Conservation (phyloP, 1,140 invertebrate species). For the Gonatopus flavifemur region DNA sequence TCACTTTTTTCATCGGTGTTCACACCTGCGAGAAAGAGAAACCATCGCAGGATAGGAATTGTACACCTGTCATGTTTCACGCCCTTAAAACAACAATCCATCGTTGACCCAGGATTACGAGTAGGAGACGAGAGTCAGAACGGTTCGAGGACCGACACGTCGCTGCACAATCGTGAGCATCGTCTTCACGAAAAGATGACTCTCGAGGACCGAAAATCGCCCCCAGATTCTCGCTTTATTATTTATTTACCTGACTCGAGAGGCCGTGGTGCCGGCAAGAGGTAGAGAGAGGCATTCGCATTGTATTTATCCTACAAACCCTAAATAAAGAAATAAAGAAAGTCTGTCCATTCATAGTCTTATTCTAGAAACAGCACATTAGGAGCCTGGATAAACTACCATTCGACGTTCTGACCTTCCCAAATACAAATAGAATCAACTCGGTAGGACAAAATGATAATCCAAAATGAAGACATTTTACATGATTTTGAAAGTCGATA, state of each 20-base stretch:
- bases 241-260: conserved; percentile 39
- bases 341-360: conserved; percentile 12
- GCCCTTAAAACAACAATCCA: conserved; percentile 56
- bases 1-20: conserved; percentile 31
- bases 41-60: conserved; percentile 45
- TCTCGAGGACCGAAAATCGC: conserved; percentile 17
- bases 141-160: background rate
- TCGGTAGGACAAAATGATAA: no score
- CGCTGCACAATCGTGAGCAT: conserved; percentile 12
- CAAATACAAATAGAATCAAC: no score
- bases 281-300: conserved; percentile 15
- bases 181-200: conserved; percentile 9
- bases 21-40: no score
- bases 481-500: no score
- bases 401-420: no score
- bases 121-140: conserved; percentile 9
- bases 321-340: conserved; percentile 47
- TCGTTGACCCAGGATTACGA: conserved; percentile 44
- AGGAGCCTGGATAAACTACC: conserved; percentile 23
- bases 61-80: conserved; percentile 57
- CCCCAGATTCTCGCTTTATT: conserved; percentile 18
- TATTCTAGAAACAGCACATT: conserved; percentile 27
- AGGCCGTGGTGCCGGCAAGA: background rate
- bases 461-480: no score
- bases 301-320: conserved; percentile 44